Evolutionary conservation across 2,888 invertebrate genomes (phyloP), one percentile per base, ranked within the genome.

Genomic region (Drosophila nigricruria): DNA sequence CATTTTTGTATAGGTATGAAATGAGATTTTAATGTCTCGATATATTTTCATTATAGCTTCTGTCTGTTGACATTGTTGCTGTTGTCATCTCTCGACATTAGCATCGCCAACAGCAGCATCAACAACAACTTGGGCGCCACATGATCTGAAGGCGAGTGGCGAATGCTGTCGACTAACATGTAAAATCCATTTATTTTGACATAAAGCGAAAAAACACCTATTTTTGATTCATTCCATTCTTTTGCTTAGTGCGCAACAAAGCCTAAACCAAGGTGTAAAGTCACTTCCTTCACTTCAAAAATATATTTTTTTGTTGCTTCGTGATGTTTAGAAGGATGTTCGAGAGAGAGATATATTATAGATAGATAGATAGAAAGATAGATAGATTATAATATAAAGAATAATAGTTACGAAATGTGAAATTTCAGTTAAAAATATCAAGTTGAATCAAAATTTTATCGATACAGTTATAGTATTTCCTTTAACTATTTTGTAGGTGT

Each of bases 131-230:
- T 53, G 57, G 43, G 49, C 27, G 53, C 32, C 49, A 12, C 18
- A n/a, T 30, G 30, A 18, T 49, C 30, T 43, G 38, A 12, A 34
- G 36, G 67, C 36, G 38, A 57, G 53, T 66, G 49, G 45, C 49
- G 52, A 73, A 45, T 50, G 65, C 45, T 66, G 73, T 67, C 65
- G 69, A 73, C 72, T 73, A 88, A 89, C 85, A 86, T 86, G 81
- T 82, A 88, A 86, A 89, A 88, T 88, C 90, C 86, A 86, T 86
- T 86, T 89, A 88, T 85, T 86, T 89, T 78, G 88, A 88, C 83
- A 88, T 85, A 88, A 71, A 76, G 71, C 73, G 71, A 80, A 85
- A 82, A 89, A 88, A 88, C n/a, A 18, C 82, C 88, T 82, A 88
- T 85, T 89, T 86, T 82, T 89, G 88, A 85, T 85, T 82, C 86